phyloP scores from a whole-genome alignment of 2,888 invertebrate species.

The Acrobasis repandana region DNA sequence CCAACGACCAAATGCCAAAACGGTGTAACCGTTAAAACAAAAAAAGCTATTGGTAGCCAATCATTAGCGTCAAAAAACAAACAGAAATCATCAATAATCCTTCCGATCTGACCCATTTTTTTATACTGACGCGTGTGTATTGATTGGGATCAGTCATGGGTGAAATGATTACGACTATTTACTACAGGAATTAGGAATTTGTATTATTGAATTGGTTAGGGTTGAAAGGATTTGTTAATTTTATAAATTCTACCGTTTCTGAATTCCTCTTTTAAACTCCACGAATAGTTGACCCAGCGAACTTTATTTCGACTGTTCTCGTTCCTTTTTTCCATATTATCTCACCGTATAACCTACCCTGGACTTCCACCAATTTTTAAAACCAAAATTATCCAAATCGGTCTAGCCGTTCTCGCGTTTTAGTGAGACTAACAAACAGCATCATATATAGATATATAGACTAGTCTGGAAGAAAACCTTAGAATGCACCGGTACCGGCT shows the following conservation, averaged over 20 bases:
- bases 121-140: constrained; percentile 26
- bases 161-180: constrained; percentile 36
- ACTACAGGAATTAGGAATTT: constrained; percentile 12
- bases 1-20: background rate
- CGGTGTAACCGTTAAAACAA: constrained; percentile 31
- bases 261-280: too few relatives aligned
- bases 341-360: too few relatives aligned
- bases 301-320: too few relatives aligned
- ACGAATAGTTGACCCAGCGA: too few relatives aligned
- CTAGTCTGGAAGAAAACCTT: too few relatives aligned
- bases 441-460: too few relatives aligned
- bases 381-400: too few relatives aligned
- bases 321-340: too few relatives aligned
- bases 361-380: too few relatives aligned
- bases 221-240: constrained; percentile 24
- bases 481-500: too few relatives aligned
- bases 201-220: constrained; percentile 10
- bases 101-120: constrained; percentile 34
- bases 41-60: constrained; percentile 33
- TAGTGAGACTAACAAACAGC: too few relatives aligned
- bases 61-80: constrained; percentile 44
- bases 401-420: too few relatives aligned
- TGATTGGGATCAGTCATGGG: constrained; percentile 42
- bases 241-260: background rate
- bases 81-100: constrained; percentile 43